A percentile compares a stretch with the other conserved stretches of the same genome.
Conservation (phyloP, 2,113 vertebrate species). For the Corvus moneduloides region DNA sequence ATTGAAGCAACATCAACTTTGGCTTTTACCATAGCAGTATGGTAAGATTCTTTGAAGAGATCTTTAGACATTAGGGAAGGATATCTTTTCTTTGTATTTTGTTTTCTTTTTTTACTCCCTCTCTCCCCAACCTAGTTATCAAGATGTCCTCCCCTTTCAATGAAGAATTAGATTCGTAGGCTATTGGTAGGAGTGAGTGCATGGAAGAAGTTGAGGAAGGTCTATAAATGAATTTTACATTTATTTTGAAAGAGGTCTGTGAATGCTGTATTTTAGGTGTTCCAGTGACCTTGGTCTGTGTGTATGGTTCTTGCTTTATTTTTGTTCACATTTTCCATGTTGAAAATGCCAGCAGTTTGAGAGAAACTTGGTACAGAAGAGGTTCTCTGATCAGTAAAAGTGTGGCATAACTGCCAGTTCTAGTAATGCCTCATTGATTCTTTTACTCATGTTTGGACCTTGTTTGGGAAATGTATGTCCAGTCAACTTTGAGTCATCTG, state of each 20-base stretch:
- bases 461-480: background rate
- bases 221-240: background rate
- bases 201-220: background rate
- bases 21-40: background rate
- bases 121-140: background rate
- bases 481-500: background rate
- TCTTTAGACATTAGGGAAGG: background rate
- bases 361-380: background rate
- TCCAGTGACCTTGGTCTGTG: background rate
- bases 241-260: background rate
- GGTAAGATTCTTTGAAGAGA: background rate
- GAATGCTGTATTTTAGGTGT: background rate
- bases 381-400: background rate
- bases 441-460: background rate
- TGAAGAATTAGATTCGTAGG: background rate
- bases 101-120: background rate
- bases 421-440: background rate
- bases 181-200: background rate
- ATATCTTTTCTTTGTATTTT: background rate
- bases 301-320: background rate
- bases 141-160: background rate
- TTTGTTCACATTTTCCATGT: background rate
- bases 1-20: slow-evolving; percentile 30
- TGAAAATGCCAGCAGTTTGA: background rate
- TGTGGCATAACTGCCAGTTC: background rate